Evolutionary conservation across 2,113 vertebrate species (phyloP).

Genomic region (Phainopepla nitens): DNA sequence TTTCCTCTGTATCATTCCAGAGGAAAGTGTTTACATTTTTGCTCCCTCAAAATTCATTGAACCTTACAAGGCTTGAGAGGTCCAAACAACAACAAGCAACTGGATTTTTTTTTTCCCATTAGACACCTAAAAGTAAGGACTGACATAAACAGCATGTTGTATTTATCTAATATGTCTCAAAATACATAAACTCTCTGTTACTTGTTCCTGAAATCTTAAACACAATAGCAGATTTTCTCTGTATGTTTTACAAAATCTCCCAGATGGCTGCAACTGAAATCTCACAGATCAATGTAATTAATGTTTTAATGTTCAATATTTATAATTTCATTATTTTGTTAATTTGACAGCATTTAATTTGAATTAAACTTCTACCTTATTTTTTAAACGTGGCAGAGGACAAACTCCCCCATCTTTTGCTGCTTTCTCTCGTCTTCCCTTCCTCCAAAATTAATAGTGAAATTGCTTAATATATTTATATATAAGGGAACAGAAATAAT

Average conservation of each 20-base stretch:
- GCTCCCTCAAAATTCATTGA: neutral
- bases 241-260: neutral
- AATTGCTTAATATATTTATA: neutral
- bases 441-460: neutral
- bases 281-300: neutral
- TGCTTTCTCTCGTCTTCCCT: accelerated
- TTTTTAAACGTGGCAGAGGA: neutral
- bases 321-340: neutral
- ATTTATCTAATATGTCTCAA: neutral
- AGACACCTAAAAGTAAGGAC: neutral
- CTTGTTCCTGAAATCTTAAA: neutral
- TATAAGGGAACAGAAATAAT: neutral
- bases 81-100: neutral
- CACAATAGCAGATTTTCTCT: neutral
- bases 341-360: neutral
- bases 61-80: neutral
- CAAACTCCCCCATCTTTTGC: neutral
- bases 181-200: neutral
- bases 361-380: neutral
- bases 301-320: neutral
- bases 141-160: neutral
- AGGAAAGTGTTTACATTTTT: neutral
- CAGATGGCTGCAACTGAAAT: neutral
- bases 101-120: neutral
- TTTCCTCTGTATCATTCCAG: neutral